Conservation (phyloP, 2,888 invertebrate genomes). For the Schizaphis graminum region DNA sequence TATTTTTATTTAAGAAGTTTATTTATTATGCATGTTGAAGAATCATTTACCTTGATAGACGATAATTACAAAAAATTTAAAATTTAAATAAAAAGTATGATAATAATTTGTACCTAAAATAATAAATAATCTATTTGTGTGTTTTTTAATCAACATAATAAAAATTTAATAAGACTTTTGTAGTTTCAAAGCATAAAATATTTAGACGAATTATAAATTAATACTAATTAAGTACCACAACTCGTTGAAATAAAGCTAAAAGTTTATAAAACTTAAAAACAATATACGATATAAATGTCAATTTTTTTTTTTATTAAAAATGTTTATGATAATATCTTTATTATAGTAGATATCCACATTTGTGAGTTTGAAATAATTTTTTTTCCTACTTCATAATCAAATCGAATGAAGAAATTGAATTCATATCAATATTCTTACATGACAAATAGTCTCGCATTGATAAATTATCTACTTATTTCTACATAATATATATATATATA, state of each 20-base stretch:
- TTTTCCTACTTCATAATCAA: background rate
- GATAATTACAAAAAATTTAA: background rate
- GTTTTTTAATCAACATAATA: background rate
- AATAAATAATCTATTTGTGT: background rate
- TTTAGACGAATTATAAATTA: background rate
- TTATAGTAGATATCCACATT: background rate
- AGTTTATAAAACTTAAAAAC: background rate
- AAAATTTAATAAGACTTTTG: background rate
- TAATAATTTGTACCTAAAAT: background rate
- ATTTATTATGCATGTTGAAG: background rate
- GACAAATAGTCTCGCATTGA: background rate
- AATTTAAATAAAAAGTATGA: background rate
- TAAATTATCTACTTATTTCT: background rate
- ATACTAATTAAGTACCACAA: background rate
- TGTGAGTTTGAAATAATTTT: background rate
- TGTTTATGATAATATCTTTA: background rate
- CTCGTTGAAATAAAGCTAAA: background rate
- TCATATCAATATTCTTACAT: background rate
- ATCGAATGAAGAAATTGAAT: background rate
- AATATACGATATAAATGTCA: background rate
- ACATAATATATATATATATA: background rate
- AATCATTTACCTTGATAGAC: background rate
- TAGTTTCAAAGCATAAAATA: background rate
- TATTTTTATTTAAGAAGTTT: background rate
- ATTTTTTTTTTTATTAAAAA: background rate